Evolutionary conservation across 2,113 vertebrate species (phyloP), one percentile per base, ranked within the genome.

Genomic region (Corythoichthys haematopterus): DNA sequence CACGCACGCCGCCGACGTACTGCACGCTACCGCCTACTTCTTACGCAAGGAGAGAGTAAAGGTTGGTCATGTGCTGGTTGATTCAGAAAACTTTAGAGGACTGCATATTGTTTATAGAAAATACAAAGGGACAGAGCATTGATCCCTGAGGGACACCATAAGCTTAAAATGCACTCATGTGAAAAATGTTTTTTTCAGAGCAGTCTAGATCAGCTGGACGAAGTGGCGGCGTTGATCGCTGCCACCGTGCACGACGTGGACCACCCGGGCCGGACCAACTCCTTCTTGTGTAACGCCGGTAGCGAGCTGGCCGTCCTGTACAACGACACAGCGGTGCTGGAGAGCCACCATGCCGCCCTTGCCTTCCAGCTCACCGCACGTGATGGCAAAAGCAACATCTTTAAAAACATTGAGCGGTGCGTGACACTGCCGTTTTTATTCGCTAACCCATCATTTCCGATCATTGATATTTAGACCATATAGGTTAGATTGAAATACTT

Each of bases 1-100:
- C 73, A 98, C 96, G 0, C 97, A 98, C 0, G 97, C 97, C 0
- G 95, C 97, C 0, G 97, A 98, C 0, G 97, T 98, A 35, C 89
- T 98, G 68, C 97, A 98, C 0, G 96, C 97, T 33, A 98, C 97
- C 0, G 95, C 97, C 35, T 97, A 94, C 90, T 98, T 98, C 78
- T 93, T 98, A 0, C 88, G 94, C 55, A 96, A 96, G 74, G 96
- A 98, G 13, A 89, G 91, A 84, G 96, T 98, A 64, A 98, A 98
- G 96, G 97, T 98, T 92, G 58, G 71, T 40, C 36, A 2, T 3
- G 16, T 57, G 35, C 14, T 14, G 12, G 35, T 57, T 6, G 20
- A 13, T 52, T n/a, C 5, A n/a, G 4, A 20, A 52, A 51, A 43
- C 6, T 7, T 43, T 43, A 7, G 40, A 43, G 6, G 40, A 43